Percentiles rank a stretch among this genome's conserved stretches.
Evolutionary conservation across 23 tunicate species (phyloP).

Genomic region (Corella eumyota): DNA sequence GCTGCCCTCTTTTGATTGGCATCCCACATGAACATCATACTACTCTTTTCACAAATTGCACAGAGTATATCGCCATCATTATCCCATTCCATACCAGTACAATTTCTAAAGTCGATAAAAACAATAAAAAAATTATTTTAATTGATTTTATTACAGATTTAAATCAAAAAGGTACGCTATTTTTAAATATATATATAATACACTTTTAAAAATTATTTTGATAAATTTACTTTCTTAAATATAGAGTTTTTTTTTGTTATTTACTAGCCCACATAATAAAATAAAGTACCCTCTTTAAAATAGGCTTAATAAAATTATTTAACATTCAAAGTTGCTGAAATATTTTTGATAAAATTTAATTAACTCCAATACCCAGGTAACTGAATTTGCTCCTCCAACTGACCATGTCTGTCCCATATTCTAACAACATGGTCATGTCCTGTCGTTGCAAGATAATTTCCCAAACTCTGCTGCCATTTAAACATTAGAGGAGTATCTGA

Average conservation of each 20-base stretch:
- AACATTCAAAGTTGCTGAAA: too few relatives aligned
- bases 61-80: slow-evolving; percentile 77
- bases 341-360: too few relatives aligned
- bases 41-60: slow-evolving; percentile 62
- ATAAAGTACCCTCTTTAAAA: too few relatives aligned
- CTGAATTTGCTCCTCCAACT: slow-evolving; percentile 62
- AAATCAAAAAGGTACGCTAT: not conserved
- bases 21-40: slow-evolving; percentile 79
- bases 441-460: slow-evolving; percentile 87
- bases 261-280: not conserved
- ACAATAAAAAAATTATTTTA: not conserved
- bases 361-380: slow-evolving; percentile 72
- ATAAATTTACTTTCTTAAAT: too few relatives aligned
- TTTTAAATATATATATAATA: not conserved
- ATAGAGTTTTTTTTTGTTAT: too few relatives aligned
- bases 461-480: slow-evolving; percentile 68
- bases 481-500: slow-evolving; percentile 59
- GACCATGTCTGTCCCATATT: slow-evolving; percentile 94
- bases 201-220: not conserved
- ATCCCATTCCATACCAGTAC: slow-evolving; percentile 84
- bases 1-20: slow-evolving; percentile 59
- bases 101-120: slow-evolving; percentile 12
- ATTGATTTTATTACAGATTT: not conserved
- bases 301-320: too few relatives aligned
- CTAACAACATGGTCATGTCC: slow-evolving; percentile 66